Evolutionary conservation across 2,888 invertebrate species (phyloP).

Genomic region (Ichneumoninae sp.): DNA sequence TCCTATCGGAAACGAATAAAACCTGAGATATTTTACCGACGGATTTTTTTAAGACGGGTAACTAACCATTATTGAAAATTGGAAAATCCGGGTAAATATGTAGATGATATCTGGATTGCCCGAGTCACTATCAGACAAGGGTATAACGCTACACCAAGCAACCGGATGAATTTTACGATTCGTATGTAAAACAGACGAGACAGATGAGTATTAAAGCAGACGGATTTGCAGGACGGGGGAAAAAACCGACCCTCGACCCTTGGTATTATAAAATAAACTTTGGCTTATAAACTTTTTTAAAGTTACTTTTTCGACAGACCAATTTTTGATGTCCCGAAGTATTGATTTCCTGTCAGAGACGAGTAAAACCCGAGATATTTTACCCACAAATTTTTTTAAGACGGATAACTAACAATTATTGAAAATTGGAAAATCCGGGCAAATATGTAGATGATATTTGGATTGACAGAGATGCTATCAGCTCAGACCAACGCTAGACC

Average conservation of each 20-base stretch:
- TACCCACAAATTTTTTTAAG: neutral
- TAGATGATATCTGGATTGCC: neutral
- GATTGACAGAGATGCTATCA: neutral
- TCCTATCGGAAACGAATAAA: neutral
- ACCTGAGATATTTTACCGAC: neutral
- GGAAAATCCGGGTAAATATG: neutral
- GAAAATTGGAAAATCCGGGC: neutral
- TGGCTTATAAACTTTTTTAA: neutral
- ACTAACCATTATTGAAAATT: neutral
- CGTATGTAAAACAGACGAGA: neutral
- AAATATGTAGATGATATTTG: neutral
- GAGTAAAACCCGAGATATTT: neutral
- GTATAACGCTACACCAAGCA: neutral
- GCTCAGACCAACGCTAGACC: too few species aligned
- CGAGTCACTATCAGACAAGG: neutral
- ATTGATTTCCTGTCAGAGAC: neutral
- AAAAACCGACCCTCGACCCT: neutral
- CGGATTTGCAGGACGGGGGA: neutral
- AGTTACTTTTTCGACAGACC: neutral
- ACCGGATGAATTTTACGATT: neutral
- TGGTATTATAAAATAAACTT: neutral
- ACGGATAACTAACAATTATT: neutral
- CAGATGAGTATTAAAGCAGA: neutral
- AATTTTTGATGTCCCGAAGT: neutral
- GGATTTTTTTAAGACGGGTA: neutral